Percentiles rank a stretch among this genome's conserved stretches.
phyloP scores from a whole-genome alignment of 2,797 vertebrate genomes.

The Sparidentex hasta region DNA sequence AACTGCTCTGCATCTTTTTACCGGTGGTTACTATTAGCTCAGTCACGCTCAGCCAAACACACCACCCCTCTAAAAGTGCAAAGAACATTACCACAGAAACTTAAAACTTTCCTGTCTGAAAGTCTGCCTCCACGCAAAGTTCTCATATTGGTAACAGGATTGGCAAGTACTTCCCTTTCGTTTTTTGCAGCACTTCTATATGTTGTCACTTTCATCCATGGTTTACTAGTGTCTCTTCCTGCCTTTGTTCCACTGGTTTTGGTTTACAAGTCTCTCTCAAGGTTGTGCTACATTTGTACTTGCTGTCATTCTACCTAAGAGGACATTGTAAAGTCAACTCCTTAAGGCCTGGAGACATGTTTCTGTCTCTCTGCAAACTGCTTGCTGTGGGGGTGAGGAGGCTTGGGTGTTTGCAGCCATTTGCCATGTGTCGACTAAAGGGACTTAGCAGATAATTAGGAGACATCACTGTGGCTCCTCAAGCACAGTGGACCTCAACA shows the following conservation, averaged over 20 bases:
- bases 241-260: conserved; percentile 60
- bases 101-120: background rate
- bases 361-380: conserved; percentile 49
- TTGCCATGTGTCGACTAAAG: conserved; percentile 83
- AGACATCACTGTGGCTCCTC: conserved; percentile 52
- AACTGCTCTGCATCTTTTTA: conserved; percentile 25
- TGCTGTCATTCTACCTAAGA: conserved; percentile 47
- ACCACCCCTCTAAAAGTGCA: conserved; percentile 11
- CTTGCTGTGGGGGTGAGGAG: conserved; percentile 44
- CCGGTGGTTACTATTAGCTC: conserved; percentile 29
- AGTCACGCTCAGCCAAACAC: conserved; percentile 29
- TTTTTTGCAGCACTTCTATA: conserved; percentile 12
- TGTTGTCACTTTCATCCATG: conserved; percentile 34
- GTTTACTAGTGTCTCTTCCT: conserved; percentile 53
- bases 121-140: background rate
- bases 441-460: conserved; percentile 73
- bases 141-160: background rate
- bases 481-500: conserved; percentile 48
- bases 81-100: background rate
- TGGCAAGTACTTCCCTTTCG: background rate
- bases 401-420: conserved; percentile 65
- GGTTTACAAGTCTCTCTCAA: conserved; percentile 65
- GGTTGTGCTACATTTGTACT: conserved; percentile 64
- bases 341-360: conserved; percentile 46
- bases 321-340: conserved; percentile 66